Base-by-base conservation (phyloP, 2,113 vertebrate genomes). In the Corythaeola cristata region DNA sequence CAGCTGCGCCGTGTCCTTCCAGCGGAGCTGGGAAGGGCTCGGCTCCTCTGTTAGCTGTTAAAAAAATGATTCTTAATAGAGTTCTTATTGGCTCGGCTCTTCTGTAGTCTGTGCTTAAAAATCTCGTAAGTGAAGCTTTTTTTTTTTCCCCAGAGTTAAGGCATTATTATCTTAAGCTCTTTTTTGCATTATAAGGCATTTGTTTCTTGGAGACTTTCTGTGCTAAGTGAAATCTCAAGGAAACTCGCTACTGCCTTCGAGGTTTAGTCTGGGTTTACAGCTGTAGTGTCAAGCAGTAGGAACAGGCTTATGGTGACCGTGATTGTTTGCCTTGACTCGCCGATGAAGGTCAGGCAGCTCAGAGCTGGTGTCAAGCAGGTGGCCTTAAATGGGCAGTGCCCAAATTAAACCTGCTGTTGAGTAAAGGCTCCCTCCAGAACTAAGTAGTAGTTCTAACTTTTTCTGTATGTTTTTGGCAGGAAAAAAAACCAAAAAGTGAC, bases 241-340 rank as follows among this genome's bases (percentile, higher is more conserved):
- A 30, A 49, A 14, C 39, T 45, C 23, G 15, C 8, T 2, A 3
- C 11, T 6, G 2, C 24, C 8, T 26, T 32, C 11, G 15, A 13
- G 12, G 12, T 28, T 35, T 41, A 1, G 4, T 32, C 12, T 3
- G 33, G 11, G 3, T 62, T 21, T 30, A 2, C 3, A 58, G 28
- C 8, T 18, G 0, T 2, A 9, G 19, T 3, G 21, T 11, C 41
- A 13, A 14, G 33, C 3, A 9, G 33, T 5, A 24, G 50, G 5
- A 85, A 7, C 1, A 17, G 49, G 32, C 37, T 60, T 5, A 11
- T 11, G 8, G 11, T 1, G 6, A 39, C 9, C 2, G 1, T 5
- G 15, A 1, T 6, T 20, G 41, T 23, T 53, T 4, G 17, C 55
- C 11, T 32, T 18, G n/a, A 14, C 20, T 20, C 8, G 2, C 2